Percentiles rank a stretch among this genome's conserved stretches.
These are phyloP conservation scores for Pachyramphus minor DNA, from an alignment of 2,113 vertebrate species.

Conservation along the genomic window DNA sequence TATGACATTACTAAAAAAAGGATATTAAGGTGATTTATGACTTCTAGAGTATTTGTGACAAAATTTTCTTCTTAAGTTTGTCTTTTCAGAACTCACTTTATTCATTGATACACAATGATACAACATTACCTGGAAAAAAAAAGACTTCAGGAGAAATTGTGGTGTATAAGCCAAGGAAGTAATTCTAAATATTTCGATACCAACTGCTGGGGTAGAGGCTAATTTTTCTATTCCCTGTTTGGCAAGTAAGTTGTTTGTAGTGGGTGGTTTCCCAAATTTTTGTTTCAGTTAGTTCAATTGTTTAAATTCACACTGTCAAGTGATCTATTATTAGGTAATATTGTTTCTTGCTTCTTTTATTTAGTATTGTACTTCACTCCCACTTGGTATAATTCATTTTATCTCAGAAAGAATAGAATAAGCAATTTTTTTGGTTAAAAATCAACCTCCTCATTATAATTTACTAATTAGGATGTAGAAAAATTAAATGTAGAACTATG, in stretches of 20 bases:
- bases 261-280: neutral
- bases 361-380: neutral
- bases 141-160: neutral
- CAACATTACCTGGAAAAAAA: neutral
- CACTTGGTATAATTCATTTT: neutral
- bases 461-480: neutral
- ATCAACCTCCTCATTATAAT: neutral
- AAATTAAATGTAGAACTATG: neutral
- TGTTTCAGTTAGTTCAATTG: neutral
- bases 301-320: neutral
- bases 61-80: neutral
- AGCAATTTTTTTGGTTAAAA: neutral
- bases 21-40: neutral
- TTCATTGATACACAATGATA: neutral
- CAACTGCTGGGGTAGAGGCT: neutral
- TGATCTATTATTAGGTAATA: neutral
- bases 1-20: neutral
- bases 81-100: neutral
- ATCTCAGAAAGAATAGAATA: neutral
- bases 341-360: neutral
- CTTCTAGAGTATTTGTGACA: neutral
- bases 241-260: neutral
- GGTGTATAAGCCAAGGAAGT: neutral
- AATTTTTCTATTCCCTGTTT: neutral
- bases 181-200: neutral